Evolutionary conservation across 1,140 invertebrate species (phyloP), one percentile per base, ranked within the genome.

Genomic region (Scylla paramamosain): DNA sequence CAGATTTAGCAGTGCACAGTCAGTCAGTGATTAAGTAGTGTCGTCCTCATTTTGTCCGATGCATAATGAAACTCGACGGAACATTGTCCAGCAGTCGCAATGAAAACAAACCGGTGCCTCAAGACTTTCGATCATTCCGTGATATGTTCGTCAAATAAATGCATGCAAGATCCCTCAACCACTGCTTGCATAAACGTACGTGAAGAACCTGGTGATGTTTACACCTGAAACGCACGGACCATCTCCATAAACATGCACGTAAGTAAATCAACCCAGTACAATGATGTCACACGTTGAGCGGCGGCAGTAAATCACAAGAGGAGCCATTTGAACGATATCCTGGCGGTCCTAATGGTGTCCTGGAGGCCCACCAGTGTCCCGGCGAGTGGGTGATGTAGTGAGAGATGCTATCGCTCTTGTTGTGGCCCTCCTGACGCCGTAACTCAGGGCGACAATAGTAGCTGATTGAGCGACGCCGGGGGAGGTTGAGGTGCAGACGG

Each of bases 341-440:
- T n/a, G 0, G 20, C 67, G 16, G 20, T 7, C 67, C 67, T 77
- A 25, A 77, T 77, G 25, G 67, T n/a, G 67, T 77, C 67, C 20
- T n/a, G 67, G 67, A 77, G 67, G 67, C 67, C 67, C 67, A 77
- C 20, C 52, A 77, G 67, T n/a, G 67, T 77, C 67, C 67, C 67
- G 67, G 67, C 67, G 67, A 77, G 67, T n/a, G 67, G 67, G 67
- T 77, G 67, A 77, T 77, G 67, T 77, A 77, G 67, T 77, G 67
- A 77, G 67, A 77, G 67, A 77, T 77, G 67, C n/a, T 77, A 77
- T 77, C 67, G 25, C 12, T 12, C 20, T 12, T 77, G 67, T 77
- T 77, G 67, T 77, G 67, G 20, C 67, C 20, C 67, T 25, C 67
- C 20, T 77, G 67, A 77, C 67, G 67, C 67, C 20, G 20, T 77